These are phyloP conservation scores for Camponotus vicinus DNA, from an alignment of 1,140 invertebrate genomes.

Conservation along the genomic window DNA sequence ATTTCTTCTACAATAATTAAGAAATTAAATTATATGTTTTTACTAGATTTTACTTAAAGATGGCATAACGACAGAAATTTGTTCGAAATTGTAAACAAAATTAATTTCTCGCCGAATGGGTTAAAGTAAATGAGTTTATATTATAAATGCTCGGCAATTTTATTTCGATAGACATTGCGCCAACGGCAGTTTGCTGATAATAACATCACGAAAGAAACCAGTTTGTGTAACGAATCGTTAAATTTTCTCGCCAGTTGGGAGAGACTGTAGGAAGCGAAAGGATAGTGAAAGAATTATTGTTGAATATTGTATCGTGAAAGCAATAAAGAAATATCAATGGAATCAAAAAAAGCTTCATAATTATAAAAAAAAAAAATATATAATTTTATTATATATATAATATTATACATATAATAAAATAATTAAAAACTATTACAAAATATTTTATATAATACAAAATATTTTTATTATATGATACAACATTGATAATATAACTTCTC, in stretches of 20 bases:
- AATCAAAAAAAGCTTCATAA: constrained; percentile 10
- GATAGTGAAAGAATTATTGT: constrained; percentile 22
- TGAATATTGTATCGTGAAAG: constrained; percentile 24
- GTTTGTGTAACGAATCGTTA: constrained; percentile 62
- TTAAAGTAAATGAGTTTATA: constrained; percentile 56
- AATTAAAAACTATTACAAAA: not conserved
- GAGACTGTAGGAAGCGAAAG: not conserved
- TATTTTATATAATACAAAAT: not conserved
- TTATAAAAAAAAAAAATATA: constrained; percentile 23
- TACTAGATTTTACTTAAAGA: constrained; percentile 34
- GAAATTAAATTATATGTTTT: constrained; percentile 56
- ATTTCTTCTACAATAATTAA: constrained; percentile 30
- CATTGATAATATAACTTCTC: not conserved
- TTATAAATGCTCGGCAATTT: constrained; percentile 55
- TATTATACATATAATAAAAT: not conserved
- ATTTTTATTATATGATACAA: not conserved
- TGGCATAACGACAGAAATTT: constrained; percentile 35
- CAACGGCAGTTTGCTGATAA: constrained; percentile 47
- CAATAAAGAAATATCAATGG: constrained; percentile 32
- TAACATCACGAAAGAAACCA: constrained; percentile 54
- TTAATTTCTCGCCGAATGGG: constrained; percentile 57
- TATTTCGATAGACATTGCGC: constrained; percentile 52
- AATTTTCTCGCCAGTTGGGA: constrained; percentile 45
- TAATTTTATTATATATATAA: no score
- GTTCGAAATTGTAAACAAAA: constrained; percentile 57